Base-by-base conservation (phyloP, 2,113 vertebrate genomes). In the Neopipo cinnamomea region DNA sequence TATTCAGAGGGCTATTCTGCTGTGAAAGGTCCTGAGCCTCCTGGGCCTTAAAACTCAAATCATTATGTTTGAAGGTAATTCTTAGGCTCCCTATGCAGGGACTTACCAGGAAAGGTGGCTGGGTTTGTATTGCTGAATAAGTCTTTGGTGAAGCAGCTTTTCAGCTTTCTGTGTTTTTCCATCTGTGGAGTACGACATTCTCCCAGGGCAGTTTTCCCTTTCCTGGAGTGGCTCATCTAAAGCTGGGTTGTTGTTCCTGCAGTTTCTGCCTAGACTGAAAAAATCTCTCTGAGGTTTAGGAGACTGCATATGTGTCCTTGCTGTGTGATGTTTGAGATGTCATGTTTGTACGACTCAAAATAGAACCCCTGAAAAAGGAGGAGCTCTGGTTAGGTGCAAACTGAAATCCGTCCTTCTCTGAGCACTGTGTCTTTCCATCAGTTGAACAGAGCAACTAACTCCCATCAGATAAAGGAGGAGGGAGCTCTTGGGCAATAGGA, bases 291-390 rank as follows among this genome's bases (percentile, higher is more conserved):
- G 49, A 68, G 24, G 19, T 78, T 81, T 74, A 41, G 41, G 41
- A 46, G 28, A 47, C 20, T 0, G 1, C 5, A 13, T 3, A 1
- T 7, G 6, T 81, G 33, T 42, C 14, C 21, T 81, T 4, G 1
- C 17, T 41, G 13, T 47, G 8, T 59, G 33, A 9, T 74, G 22
- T 61, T 77, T 1, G 0, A 68, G 55, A 14, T 78, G 52, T 44
- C 31, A 27, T 27, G 8, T 50, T 47, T 70, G 17, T 24, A 9
- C 37, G 25, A 19, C 20, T 67, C 47, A 27, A 35, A 88, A 53
- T 2, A 92, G 14, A 50, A 33, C 5, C 21, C 1, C 12, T 66
- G 27, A 39, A 41, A 84, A 86, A 47, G 52, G 19, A 90, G 5
- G 41, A 85, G 55, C 47, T 88, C 20, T 4, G 2, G 17, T 20